Evolutionary conservation across 1,140 invertebrate species (phyloP).

Genomic region (Helicoverpa zea): DNA sequence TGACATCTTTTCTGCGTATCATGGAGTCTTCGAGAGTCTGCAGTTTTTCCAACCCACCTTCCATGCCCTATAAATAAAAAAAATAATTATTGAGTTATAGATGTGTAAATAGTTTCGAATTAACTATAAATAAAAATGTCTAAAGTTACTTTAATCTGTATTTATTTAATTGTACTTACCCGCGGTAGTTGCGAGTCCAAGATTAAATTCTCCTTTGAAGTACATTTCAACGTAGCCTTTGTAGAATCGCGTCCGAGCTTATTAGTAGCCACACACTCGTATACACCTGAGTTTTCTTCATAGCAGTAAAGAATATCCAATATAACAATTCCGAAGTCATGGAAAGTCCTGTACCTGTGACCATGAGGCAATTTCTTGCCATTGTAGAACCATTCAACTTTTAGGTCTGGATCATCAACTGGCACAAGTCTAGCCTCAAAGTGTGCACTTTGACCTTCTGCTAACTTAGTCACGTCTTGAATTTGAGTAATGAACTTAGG

Average conservation of each 20-base stretch:
- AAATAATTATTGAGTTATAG: neutral
- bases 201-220: conserved; percentile 96
- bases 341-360: conserved; percentile 97
- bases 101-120: no score
- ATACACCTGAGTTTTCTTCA: conserved; percentile 97
- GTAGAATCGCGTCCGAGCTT: conserved; percentile 96
- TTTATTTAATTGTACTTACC: conserved; percentile 79
- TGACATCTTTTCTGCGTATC: conserved; percentile 91
- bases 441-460: conserved; percentile 97
- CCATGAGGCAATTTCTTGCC: conserved; percentile 96
- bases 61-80: conserved; percentile 91
- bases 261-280: conserved; percentile 97
- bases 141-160: neutral
- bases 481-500: conserved; percentile 97
- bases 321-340: conserved; percentile 98
- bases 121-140: conserved; percentile 8
- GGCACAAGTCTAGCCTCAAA: conserved; percentile 97
- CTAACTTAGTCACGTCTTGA: conserved; percentile 92
- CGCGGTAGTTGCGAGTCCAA: conserved; percentile 97
- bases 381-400: conserved; percentile 98
- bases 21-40: conserved; percentile 96
- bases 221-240: conserved; percentile 94
- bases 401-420: conserved; percentile 96
- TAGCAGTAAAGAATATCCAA: conserved; percentile 98
- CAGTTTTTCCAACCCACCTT: conserved; percentile 96